Evolutionary conservation across 2,113 vertebrate species (phyloP), one percentile per base, ranked within the genome.

Genomic region (Henicopernis longicauda): DNA sequence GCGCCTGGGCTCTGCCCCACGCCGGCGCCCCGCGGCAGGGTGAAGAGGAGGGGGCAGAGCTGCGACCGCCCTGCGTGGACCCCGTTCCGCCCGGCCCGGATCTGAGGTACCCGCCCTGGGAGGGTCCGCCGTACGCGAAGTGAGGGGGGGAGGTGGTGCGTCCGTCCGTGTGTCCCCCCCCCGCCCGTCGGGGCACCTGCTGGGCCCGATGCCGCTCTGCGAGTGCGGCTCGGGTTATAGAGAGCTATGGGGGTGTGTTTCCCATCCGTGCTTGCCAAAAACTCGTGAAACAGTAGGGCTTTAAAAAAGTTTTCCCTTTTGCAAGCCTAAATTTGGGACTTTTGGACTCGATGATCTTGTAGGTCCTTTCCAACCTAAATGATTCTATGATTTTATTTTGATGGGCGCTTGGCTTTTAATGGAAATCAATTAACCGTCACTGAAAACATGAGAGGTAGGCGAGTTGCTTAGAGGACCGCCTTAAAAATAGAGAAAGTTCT

Each of bases 41-140:
- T 38, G 22, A 23, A 7, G 27, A 58, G 44, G 44, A 77, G 45
- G 11, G 31, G 4, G 18, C 16, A 21, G 62, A 23, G 59, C 11
- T 61, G 40, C 11, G 7, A 25, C 10, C 8, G 8, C 16, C 47
- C 15, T 20, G 14, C 10, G 11, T 16, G 40, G 34, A 40, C 3
- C 10, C 36, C 2, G 2, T 20, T 26, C 7, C 17, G 38, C 61
- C 23, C 13, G 32, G 27, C 38, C 11, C 34, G 59, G 96, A 95
- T 70, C 81, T 74, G 66, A 98, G 98, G 98, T 98, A 98, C 61
- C 32, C 16, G 3, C 47, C 47, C 42, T 4, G 21, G 67, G 13
- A 42, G 67, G n/a, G 44, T 23, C 27, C 11, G 6, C 54, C 5
- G 14, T n/a, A 1, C 32, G 38, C 1, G 5, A 4, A 52, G 26